Evolutionary conservation across 1,140 invertebrate species (phyloP), one percentile per base, ranked within the genome.

Genomic region (Megalonaias nervosa): DNA sequence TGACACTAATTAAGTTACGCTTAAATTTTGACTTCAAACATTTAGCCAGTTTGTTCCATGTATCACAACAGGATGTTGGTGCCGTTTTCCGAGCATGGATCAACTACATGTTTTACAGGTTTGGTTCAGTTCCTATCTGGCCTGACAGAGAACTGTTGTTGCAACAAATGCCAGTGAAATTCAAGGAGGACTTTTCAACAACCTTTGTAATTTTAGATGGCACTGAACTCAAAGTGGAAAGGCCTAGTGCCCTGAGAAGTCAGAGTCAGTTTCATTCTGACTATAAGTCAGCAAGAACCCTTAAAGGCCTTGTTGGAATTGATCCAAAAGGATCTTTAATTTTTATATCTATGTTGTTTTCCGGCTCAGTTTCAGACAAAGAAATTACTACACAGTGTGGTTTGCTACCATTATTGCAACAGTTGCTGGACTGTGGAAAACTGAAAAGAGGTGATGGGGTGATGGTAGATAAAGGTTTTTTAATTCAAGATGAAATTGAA

Each of bases 361-460:
- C 82, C 56, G 80, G 80, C 1, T 77, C 72, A 15, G 79, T 80
- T 55, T 82, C 82, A 26, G 75, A 82, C 67, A 82, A 80, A 48
- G 77, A 80, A 38, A 81, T 81, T 59, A 31, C 26, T 31, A 31
- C 58, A 19, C 15, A 79, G 72, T 66, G 67, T 77, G 79, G 75
- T 4, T 75, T 81, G 16, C 23, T 31, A 31, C 26, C 58, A 19
- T 6, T 72, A 21, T 57, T 76, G 56, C 21, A 67, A 64, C 13
- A 70, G 19, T 55, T 72, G 26, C 55, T 71, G 16, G 61, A 77
- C 19, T 56, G 60, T 38, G 26, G 26, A 15, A 70, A 48, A 48
- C 13, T 77, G 17, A 38, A 70, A 59, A n/a, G 56, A 38, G 79
- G 69, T 21, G 79, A 31, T 31, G 26, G 26, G 2, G 26, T 31